These are phyloP conservation scores for Blennius ocellaris DNA, from an alignment of 2,113 vertebrate genomes.

Conservation along the genomic window DNA sequence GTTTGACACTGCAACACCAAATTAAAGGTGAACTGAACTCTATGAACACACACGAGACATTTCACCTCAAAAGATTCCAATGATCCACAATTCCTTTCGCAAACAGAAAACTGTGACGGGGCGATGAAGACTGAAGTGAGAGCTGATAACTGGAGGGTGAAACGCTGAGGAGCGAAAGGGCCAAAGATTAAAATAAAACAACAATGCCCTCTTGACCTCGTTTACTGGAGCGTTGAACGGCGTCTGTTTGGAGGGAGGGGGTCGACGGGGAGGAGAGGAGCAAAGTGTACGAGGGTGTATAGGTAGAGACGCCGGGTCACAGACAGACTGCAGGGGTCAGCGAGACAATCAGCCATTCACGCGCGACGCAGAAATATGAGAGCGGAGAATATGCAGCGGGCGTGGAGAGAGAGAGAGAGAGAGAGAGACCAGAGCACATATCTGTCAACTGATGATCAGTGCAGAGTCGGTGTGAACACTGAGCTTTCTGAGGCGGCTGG, in stretches of 20 bases:
- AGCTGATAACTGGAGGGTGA: not conserved
- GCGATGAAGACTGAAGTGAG: no score
- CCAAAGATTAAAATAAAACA: not conserved
- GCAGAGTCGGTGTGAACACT: not conserved
- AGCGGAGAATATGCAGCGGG: constrained; percentile 25
- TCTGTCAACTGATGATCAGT: constrained; percentile 25
- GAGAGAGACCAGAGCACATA: constrained; percentile 46
- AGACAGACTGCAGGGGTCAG: constrained; percentile 42
- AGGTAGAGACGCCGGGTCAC: constrained; percentile 41
- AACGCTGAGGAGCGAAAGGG: not conserved
- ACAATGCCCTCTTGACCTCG: constrained; percentile 4
- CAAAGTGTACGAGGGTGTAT: constrained; percentile 3
- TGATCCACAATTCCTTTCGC: no score
- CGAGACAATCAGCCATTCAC: constrained; percentile 55
- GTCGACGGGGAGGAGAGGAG: no score
- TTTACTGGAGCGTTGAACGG: constrained; percentile 3
- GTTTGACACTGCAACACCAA: no score
- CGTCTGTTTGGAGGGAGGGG: not conserved
- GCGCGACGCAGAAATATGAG: constrained; percentile 60
- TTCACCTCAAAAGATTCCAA: no score
- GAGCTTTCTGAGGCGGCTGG: not conserved
- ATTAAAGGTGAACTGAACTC: no score
- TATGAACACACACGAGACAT: no score
- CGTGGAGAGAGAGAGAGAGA: constrained; percentile 35
- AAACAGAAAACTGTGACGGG: no score